A percentile compares a stretch with the other conserved stretches of the same genome.
These are phyloP conservation scores for Grammomys dolichurus DNA, from an alignment of 2,113 vertebrate genomes.

Conservation along the genomic window DNA sequence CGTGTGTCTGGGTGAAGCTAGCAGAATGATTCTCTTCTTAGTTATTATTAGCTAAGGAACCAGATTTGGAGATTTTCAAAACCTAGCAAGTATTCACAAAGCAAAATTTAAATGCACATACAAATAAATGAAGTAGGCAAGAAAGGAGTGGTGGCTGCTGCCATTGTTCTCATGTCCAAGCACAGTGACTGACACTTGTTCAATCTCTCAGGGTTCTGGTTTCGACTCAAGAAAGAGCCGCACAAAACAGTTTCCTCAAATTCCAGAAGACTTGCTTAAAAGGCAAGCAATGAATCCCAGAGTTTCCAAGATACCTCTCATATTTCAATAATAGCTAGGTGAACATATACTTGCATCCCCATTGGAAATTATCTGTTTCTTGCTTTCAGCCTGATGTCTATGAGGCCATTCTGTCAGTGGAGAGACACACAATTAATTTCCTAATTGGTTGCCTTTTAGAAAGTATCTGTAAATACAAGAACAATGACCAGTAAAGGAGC, in stretches of 20 bases:
- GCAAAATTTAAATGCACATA: neutral
- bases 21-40: neutral
- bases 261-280: slow-evolving; percentile 8
- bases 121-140: neutral
- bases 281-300: neutral
- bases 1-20: neutral
- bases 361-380: neutral
- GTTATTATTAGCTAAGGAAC: neutral
- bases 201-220: neutral
- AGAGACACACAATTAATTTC: neutral
- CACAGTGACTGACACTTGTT: neutral
- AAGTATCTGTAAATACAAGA: slow-evolving; percentile 19
- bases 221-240: neutral
- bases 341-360: neutral
- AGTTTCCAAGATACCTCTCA: neutral
- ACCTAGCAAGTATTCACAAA: neutral
- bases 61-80: neutral
- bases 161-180: neutral
- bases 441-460: slow-evolving; percentile 2
- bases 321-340: neutral
- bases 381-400: neutral
- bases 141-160: neutral
- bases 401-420: neutral
- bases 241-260: neutral
- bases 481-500: neutral